Evolutionary conservation across 2,797 vertebrate genomes (phyloP).

Genomic region (Morelia viridis): DNA sequence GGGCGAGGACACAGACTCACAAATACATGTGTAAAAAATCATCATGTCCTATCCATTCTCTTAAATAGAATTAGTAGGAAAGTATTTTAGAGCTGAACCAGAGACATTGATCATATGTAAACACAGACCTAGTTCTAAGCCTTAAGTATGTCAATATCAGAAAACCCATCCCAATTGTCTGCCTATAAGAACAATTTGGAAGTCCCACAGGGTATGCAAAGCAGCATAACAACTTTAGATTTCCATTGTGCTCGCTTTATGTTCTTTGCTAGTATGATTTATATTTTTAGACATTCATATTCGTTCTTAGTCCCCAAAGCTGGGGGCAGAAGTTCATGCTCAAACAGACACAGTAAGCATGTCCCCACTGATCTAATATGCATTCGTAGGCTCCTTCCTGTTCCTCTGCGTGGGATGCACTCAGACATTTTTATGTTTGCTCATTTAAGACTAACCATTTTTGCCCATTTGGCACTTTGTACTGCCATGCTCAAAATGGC

Average conservation of each 20-base stretch:
- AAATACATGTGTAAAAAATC: slow-evolving; percentile 56
- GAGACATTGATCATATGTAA: not conserved
- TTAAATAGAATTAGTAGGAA: slow-evolving; percentile 60
- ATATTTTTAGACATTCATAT: slow-evolving; percentile 13
- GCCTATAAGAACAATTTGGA: not conserved
- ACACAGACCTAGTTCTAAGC: not conserved
- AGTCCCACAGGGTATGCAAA: not conserved
- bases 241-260: slow-evolving; percentile 11
- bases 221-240: not conserved
- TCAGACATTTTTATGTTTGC: slow-evolving; percentile 31
- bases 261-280: slow-evolving; percentile 1
- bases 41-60: slow-evolving; percentile 70
- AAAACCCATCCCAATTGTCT: not conserved
- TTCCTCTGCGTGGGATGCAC: slow-evolving; percentile 22
- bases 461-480: slow-evolving; percentile 29
- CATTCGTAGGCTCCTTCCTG: slow-evolving; percentile 25
- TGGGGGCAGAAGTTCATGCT: not conserved
- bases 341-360: slow-evolving; percentile 8
- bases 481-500: slow-evolving; percentile 21
- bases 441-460: slow-evolving; percentile 27
- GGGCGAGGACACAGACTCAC: not conserved
- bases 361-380: slow-evolving; percentile 25
- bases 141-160: not conserved
- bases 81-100: slow-evolving; percentile 51
- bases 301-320: slow-evolving; percentile 11